phyloP scores from a whole-genome alignment of 2,113 vertebrate genomes.

The Aspidoscelis tigris region DNA sequence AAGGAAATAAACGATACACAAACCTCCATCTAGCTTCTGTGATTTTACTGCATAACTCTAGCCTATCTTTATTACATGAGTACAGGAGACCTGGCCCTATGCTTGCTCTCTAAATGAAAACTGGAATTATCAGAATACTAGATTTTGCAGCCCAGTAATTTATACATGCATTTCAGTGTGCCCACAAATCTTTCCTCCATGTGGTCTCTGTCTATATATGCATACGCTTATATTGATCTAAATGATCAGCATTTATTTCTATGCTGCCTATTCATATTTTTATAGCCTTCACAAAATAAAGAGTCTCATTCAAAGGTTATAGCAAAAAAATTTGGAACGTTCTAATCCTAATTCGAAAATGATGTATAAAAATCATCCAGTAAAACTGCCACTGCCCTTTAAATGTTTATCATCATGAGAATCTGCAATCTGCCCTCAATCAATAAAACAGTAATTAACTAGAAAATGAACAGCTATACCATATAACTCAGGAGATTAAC shows the following conservation, averaged over 20 bases:
- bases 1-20: not conserved
- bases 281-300: slow-evolving; percentile 6
- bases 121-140: not conserved
- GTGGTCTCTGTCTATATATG: no score
- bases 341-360: not conserved
- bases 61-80: not conserved
- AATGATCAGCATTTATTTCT: not conserved
- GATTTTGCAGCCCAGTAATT: not conserved
- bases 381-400: not conserved
- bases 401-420: not conserved
- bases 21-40: not conserved
- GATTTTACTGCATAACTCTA: not conserved
- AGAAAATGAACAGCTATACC: slow-evolving; percentile 12
- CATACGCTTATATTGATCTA: not conserved
- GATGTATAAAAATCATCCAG: not conserved
- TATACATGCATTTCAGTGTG: not conserved
- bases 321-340: slow-evolving; percentile 14
- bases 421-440: not conserved
- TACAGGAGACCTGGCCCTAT: not conserved
- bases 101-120: not conserved
- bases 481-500: not conserved
- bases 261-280: not conserved
- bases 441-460: slow-evolving; percentile 21
- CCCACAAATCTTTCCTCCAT: not conserved
- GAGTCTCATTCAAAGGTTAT: not conserved